A percentile compares a stretch with the other conserved stretches of the same genome.
Evolutionary conservation across 2,888 invertebrate genomes (phyloP).

Genomic region (Caenorhabditis angaria): DNA sequence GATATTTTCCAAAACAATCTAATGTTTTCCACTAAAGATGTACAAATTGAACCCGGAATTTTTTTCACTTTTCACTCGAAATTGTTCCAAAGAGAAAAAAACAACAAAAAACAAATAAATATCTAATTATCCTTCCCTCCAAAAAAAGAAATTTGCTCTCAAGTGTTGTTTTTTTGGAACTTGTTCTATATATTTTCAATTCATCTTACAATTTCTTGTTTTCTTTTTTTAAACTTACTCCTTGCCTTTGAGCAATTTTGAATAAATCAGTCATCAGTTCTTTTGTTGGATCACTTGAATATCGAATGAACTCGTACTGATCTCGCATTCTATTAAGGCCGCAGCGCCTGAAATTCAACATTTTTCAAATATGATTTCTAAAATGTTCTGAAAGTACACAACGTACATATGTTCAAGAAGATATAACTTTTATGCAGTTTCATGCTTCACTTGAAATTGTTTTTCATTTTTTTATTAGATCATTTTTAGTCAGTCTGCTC

Average conservation of each 20-base stretch:
- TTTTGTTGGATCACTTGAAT: slow-evolving; percentile 51
- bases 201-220: not conserved
- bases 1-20: not conserved
- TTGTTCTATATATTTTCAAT: not conserved
- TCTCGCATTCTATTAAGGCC: slow-evolving; percentile 46
- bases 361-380: not conserved
- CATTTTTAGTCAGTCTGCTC: not conserved
- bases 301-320: slow-evolving; percentile 52
- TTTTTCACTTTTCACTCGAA: too few relatives aligned
- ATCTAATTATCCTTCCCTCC: not conserved
- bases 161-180: slow-evolving; percentile 2
- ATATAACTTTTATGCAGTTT: not conserved
- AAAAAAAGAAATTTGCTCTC: not conserved
- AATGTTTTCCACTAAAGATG: too few relatives aligned
- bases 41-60: too few relatives aligned
- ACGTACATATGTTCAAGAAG: too few relatives aligned
- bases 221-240: slow-evolving; percentile 24
- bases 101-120: slow-evolving; percentile 2
- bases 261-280: slow-evolving; percentile 46
- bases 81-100: too few relatives aligned
- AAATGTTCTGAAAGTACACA: not conserved
- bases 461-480: not conserved
- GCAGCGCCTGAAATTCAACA: slow-evolving; percentile 62
- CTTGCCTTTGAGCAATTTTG: slow-evolving; percentile 39
- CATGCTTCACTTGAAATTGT: not conserved